Conservation (phyloP, 1,140 invertebrate genomes). For the Papilio aristodemus region DNA sequence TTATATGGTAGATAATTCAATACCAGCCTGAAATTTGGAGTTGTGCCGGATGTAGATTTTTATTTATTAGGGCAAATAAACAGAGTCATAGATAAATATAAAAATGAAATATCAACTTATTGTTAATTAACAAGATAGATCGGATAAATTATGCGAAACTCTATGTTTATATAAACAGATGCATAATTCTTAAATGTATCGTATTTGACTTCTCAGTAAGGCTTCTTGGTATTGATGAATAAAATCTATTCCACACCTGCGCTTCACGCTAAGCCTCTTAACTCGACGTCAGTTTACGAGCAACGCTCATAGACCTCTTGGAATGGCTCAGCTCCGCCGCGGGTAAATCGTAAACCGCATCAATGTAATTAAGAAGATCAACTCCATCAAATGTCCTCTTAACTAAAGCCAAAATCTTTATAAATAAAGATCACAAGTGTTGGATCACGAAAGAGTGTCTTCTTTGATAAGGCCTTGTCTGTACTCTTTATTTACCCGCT, state of each 20-base stretch:
- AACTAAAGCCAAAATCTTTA: too few species aligned
- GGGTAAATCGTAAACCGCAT: constrained; percentile 24
- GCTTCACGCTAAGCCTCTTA: constrained; percentile 31
- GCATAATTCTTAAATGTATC: too few species aligned
- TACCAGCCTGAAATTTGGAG: too few species aligned
- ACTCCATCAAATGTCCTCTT: background rate
- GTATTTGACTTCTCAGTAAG: background rate
- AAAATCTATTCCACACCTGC: constrained; percentile 33
- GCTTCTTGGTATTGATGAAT: constrained; percentile 23
- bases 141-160: background rate
- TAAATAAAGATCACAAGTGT: background rate
- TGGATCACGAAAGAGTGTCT: background rate
- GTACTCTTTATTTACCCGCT: too few species aligned
- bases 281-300: constrained; percentile 29
- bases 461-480: too few species aligned
- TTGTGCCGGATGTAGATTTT: too few species aligned
- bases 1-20: too few species aligned
- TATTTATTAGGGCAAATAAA: too few species aligned
- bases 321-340: background rate
- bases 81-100: too few species aligned
- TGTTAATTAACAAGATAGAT: background rate
- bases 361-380: constrained; percentile 27
- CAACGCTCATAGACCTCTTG: constrained; percentile 1
- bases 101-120: too few species aligned
- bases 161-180: background rate